Base-by-base conservation (phyloP, 2,113 vertebrate species). In the Chascanopsetta lugubris region DNA sequence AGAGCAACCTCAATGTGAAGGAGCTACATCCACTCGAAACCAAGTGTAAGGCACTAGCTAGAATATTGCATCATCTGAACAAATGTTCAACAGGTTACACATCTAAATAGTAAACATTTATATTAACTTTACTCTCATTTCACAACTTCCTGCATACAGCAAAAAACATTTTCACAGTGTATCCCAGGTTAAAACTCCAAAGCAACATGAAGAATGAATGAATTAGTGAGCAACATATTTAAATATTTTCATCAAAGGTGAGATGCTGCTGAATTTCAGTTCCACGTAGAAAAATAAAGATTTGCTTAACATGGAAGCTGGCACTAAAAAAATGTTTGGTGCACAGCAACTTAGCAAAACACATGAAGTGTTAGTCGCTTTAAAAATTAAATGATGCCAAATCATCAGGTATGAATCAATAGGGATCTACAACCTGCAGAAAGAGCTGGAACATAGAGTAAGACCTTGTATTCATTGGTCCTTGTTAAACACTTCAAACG, bases 131-230 rank as follows among this genome's bases (percentile, higher is more conserved):
- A 38, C 32, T 34, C 32, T 34, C 10, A 34, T 12, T 4, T 15
- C 12, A 36, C 34, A 36, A 5, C 34, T 62, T 56, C 24, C 25
- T 32, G 51, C 9, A 2, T 25, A 62, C 46, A 24, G 50, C 47
- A 25, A 13, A 36, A 25, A 13, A 36, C 43, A 8, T 49, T 45
- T 43, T 63, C 62, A 65, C 65, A 82, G 64, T 70, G 61, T n/a
- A 30, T 29, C 1, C 49, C n/a, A 12, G 11, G 25, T 27, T 13
- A 27, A 27, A 36, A 18, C 22, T 32, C 15, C 3, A 58, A n/a
- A 30, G 21, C 25, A 34, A 49, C 32, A 22, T 12, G 9, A 22
- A 22, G 9, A 1, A 50, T 27, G 13, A 15, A 54, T 30, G 0
- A 67, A 51, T 20, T 5, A 4, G 5, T 7, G 10, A 10, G 18